Base-by-base conservation (phyloP, 2,797 vertebrate genomes). In the Hoplostethus atlanticus region DNA sequence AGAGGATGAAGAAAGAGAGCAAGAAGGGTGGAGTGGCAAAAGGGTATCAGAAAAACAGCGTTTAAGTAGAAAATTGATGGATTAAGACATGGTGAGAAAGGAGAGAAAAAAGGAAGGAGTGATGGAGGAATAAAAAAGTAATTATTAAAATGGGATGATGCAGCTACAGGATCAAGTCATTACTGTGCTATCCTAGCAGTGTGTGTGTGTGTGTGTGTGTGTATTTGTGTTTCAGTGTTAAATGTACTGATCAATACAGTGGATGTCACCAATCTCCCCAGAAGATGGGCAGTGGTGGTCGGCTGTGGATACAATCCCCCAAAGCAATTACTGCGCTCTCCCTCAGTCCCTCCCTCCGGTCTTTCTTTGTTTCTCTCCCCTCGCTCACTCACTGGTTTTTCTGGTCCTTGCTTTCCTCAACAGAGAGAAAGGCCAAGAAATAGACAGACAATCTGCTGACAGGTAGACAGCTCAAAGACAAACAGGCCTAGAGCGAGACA, bases 251-350 rank as follows among this genome's bases (percentile, higher is more conserved):
- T 89, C 87, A 77, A 86, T 89, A 84, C 60, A 64, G 73, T 83
- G 74, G 87, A 84, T 88, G 87, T 88, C 86, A 86, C 81, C 83
- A 84, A 88, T 88, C 75, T 84, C 70, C 71, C 62, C 78, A 68
- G 46, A 64, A 64, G 48, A 51, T 38, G 34, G 47, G 46, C 50
- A 16, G 61, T 44, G 73, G 80, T 85, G 65, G 66, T 81, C 56
- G 10, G 80, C 51, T 75, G 78, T 63, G 57, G 83, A 80, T 76
- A 71, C 66, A 83, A 85, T 84, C 71, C 80, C 61, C 71, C 5
- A 13, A 66, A 76, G 80, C 79, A 73, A 78, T 84, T 72, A 54
- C 61, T 61, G 44, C 40, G 47, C 42, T 21, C 70, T 55, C 51
- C 51, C 64, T 28, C 55, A 21, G 21, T 55, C 16, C 50, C 31